Conservation (phyloP, 2,113 vertebrate genomes). For the Oncorhynchus kisutch region DNA sequence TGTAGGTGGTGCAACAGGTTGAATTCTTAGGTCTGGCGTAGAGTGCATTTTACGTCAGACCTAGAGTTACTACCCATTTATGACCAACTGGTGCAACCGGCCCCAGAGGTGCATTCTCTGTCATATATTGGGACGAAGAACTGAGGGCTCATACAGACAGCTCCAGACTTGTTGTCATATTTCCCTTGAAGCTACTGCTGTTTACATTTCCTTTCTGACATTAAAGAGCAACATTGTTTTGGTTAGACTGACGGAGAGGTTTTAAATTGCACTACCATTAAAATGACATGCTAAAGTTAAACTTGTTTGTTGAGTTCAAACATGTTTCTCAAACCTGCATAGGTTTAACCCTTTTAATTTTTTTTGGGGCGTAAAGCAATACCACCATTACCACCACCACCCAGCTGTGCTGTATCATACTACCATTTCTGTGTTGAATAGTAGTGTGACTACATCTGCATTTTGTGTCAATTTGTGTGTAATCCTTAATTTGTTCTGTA, state of each 20-base stretch:
- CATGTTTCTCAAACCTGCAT: background rate
- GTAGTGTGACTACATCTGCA: no score
- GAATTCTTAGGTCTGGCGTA: no score
- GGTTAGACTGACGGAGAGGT: background rate
- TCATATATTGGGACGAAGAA: background rate
- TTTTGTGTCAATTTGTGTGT: no score
- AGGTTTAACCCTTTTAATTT: background rate
- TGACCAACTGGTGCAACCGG: no score
- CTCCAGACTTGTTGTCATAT: slow-evolving; percentile 22
- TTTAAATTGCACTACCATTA: background rate
- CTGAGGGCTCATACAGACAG: slow-evolving; percentile 3
- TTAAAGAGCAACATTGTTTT: slow-evolving; percentile 21
- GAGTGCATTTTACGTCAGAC: no score
- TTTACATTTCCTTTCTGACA: slow-evolving; percentile 25
- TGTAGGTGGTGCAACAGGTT: no score
- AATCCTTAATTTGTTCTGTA: background rate
- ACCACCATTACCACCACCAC: background rate
- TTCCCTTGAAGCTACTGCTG: slow-evolving; percentile 14
- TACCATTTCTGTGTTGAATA: background rate
- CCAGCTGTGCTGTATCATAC: background rate
- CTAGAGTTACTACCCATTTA: no score
- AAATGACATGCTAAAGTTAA: background rate
- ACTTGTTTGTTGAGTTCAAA: background rate
- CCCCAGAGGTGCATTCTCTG: background rate
- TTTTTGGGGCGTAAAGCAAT: background rate